phyloP scores from a whole-genome alignment of 1,140 invertebrate species.

The Cephus cinctus region DNA sequence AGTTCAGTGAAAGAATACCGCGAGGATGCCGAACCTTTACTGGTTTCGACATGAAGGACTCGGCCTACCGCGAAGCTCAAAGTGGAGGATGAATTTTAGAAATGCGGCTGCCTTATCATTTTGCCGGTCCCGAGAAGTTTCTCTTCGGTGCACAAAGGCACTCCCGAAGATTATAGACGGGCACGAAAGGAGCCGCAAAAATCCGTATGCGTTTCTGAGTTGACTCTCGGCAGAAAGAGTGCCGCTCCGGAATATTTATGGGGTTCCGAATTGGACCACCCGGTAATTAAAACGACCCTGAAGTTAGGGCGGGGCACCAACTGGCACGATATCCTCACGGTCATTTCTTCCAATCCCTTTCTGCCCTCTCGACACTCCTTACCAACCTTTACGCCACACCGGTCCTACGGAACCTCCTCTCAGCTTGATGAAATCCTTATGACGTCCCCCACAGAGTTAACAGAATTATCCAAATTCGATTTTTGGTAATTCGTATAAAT shows the following conservation, averaged over 20 bases:
- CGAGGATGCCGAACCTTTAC: too few relatives aligned
- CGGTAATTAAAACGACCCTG: conserved; percentile 51
- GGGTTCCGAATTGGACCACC: conserved; percentile 49
- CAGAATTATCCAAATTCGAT: not conserved
- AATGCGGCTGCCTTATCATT: too few relatives aligned
- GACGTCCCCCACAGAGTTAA: too few relatives aligned
- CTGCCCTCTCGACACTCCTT: conserved; percentile 11
- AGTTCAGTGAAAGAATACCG: too few relatives aligned
- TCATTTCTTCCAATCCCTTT: conserved; percentile 12
- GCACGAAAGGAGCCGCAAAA: conserved; percentile 17
- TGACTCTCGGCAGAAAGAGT: conserved; percentile 36
- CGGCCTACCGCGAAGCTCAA: too few relatives aligned
- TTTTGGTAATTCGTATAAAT: not conserved
- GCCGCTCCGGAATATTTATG: conserved; percentile 49
- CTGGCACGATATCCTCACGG: conserved; percentile 41
- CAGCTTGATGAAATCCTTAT: not conserved
- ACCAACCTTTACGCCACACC: conserved; percentile 14
- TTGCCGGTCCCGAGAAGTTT: too few relatives aligned
- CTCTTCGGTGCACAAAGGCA: too few relatives aligned
- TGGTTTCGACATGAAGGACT: too few relatives aligned
- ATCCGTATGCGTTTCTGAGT: conserved; percentile 27
- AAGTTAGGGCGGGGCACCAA: conserved; percentile 45
- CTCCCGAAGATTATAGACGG: too few relatives aligned
- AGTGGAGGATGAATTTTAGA: conserved; percentile 31
- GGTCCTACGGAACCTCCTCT: too few relatives aligned